Evolutionary conservation across 2,113 vertebrate genomes (phyloP).

Genomic region (Hippocampus comes): DNA sequence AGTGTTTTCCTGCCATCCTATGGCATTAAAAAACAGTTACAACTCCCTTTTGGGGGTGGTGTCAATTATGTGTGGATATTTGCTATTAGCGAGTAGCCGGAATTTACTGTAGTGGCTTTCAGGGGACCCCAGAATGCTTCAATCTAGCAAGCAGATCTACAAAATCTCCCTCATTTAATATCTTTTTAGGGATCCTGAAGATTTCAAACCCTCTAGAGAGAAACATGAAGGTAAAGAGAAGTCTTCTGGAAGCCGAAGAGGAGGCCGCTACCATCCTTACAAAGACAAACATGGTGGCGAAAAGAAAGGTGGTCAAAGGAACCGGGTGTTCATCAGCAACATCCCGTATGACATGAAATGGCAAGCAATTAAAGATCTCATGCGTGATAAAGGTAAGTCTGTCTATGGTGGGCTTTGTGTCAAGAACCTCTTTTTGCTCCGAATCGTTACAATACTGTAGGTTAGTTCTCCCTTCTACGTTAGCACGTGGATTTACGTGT

Average conservation of each 20-base stretch:
- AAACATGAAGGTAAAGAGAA: slow-evolving; percentile 85
- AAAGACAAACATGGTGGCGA: slow-evolving; percentile 88
- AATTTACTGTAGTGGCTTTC: no score
- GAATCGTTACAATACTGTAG: slow-evolving; percentile 32
- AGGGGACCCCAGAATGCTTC: no score
- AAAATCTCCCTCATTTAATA: slow-evolving; percentile 1
- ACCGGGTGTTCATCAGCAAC: slow-evolving; percentile 98
- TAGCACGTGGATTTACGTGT: slow-evolving; percentile 44
- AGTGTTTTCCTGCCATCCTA: no score
- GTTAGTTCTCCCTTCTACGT: slow-evolving; percentile 14
- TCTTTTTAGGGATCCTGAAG: slow-evolving; percentile 78
- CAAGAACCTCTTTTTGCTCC: slow-evolving; percentile 13
- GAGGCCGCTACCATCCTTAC: slow-evolving; percentile 89
- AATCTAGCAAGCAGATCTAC: background rate
- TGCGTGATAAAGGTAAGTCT: slow-evolving; percentile 97
- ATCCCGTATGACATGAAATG: slow-evolving; percentile 99
- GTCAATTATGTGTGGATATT: no score
- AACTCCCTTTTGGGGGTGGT: no score
- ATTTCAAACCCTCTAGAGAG: slow-evolving; percentile 73
- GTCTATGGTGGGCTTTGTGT: slow-evolving; percentile 35
- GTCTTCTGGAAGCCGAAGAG: slow-evolving; percentile 78
- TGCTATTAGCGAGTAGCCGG: no score
- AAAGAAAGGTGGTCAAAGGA: slow-evolving; percentile 85
- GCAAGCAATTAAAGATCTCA: slow-evolving; percentile 99
- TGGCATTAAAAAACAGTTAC: no score